phyloP scores from a whole-genome alignment of 2,888 invertebrate genomes.

The Horisme vitalbata region DNA sequence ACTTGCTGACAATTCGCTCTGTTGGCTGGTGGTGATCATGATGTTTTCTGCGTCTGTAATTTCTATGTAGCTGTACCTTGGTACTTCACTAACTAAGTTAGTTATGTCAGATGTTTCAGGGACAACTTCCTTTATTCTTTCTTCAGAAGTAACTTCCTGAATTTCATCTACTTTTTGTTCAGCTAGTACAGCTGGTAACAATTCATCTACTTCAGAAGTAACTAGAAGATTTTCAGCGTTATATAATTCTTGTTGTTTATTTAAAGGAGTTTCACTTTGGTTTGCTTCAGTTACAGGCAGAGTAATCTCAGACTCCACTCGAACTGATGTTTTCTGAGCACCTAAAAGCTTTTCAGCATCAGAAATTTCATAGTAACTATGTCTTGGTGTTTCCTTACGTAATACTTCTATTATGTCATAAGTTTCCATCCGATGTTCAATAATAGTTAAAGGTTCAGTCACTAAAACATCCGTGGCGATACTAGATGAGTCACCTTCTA shows the following conservation, averaged over 20 bases:
- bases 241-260: constrained; percentile 30
- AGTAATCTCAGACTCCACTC: constrained; percentile 29
- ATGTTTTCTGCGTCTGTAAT: constrained; percentile 30
- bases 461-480: background rate
- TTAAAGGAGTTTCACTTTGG: constrained; percentile 22
- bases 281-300: constrained; percentile 27
- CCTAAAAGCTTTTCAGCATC: constrained; percentile 49
- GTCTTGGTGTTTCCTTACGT: constrained; percentile 41
- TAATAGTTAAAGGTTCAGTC: background rate
- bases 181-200: constrained; percentile 27
- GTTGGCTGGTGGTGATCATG: constrained; percentile 17
- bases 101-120: constrained; percentile 19
- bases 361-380: constrained; percentile 51
- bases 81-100: constrained; percentile 21
- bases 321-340: constrained; percentile 28
- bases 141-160: constrained; percentile 28
- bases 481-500: constrained; percentile 1
- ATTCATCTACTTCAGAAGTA: constrained; percentile 34
- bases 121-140: constrained; percentile 17
- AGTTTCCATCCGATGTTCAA: constrained; percentile 1
- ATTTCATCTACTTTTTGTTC: constrained; percentile 24
- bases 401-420: constrained; percentile 23
- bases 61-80: constrained; percentile 30
- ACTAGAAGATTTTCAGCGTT: constrained; percentile 41
- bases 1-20: constrained; percentile 1